Evolutionary conservation across 2,113 vertebrate genomes (phyloP), one percentile per base, ranked within the genome.

Genomic region (Labrus mixtus): DNA sequence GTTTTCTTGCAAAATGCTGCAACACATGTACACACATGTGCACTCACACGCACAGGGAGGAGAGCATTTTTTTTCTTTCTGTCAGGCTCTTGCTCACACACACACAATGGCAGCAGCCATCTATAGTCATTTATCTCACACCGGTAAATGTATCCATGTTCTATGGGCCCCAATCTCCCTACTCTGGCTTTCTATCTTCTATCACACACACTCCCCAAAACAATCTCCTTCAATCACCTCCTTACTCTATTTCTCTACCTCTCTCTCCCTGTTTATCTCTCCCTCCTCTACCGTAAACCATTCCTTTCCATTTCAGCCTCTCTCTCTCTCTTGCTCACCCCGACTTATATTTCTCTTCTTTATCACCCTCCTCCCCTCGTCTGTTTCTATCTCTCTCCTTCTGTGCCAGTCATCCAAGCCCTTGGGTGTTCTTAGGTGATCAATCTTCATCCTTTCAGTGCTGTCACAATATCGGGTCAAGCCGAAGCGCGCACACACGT

Each of bases 361-460:
- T 79, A 76, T 81, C 81, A 48, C 46, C 15, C 48, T 51, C 8
- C 63, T 46, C 23, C 43, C 37, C 64, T 64, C 71, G 3, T 74
- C 75, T 79, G 72, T 79, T 74, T 79, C 68, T 66, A 73, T 84
- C 79, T 83, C 65, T 78, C 64, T 83, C 76, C 79, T 70, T 78
- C 80, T 73, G 85, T 91, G 89, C 87, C 90, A 93, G 88, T 91
- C 90, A 90, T 84, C 71, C 56, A 68, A 64, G 79, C 87, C 86
- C 90, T 67, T 33, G 89, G 89, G 90, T 86, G 77, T 89, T 91
- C 87, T 87, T 65, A 83, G 90, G 89, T 91, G 87, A 93, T 93
- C 92, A 93, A 91, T 92, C 92, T 92, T 91, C 91, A 90, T 93
- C 88, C 88, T 76, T 69, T 86, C 89, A 79, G 78, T 7, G 33